A percentile compares a stretch with the other conserved stretches of the same genome.
phyloP scores from a whole-genome alignment of 2,797 vertebrate genomes.

The Spinibarbus caldwelli region DNA sequence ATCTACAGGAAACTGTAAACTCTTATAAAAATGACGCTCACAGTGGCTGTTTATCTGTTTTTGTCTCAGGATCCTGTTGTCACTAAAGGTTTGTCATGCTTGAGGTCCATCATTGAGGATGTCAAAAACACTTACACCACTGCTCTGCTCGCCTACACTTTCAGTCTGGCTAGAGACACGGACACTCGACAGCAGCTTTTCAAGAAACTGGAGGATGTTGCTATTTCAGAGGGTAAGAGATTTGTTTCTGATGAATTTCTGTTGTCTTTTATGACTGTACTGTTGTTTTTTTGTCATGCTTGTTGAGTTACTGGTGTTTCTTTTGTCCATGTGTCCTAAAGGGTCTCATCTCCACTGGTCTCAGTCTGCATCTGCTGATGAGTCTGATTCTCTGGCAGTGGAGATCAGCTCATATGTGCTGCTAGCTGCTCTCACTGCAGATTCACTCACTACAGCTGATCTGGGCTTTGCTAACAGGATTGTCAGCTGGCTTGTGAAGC shows the following conservation, averaged over 20 bases:
- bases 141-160: slow-evolving; percentile 82
- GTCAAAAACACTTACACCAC: slow-evolving; percentile 70
- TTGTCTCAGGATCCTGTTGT: slow-evolving; percentile 69
- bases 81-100: slow-evolving; percentile 9
- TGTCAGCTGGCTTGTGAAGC: slow-evolving; percentile 79
- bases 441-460: slow-evolving; percentile 65
- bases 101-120: neutral
- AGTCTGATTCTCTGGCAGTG: slow-evolving; percentile 76
- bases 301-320: neutral
- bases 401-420: slow-evolving; percentile 84
- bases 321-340: slow-evolving; percentile 49
- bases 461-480: slow-evolving; percentile 72
- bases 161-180: slow-evolving; percentile 62
- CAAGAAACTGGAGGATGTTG: slow-evolving; percentile 63
- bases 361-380: slow-evolving; percentile 54
- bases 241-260: neutral
- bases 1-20: neutral
- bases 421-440: slow-evolving; percentile 73
- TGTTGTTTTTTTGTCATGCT: too few relatives aligned
- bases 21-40: neutral
- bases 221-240: slow-evolving; percentile 65
- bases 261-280: too few relatives aligned
- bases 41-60: neutral
- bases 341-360: slow-evolving; percentile 72
- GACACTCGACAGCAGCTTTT: slow-evolving; percentile 61